Percentiles rank a stretch among this genome's conserved stretches.
Evolutionary conservation across 1,140 invertebrate genomes (phyloP).

Genomic region (Planococcus citri): DNA sequence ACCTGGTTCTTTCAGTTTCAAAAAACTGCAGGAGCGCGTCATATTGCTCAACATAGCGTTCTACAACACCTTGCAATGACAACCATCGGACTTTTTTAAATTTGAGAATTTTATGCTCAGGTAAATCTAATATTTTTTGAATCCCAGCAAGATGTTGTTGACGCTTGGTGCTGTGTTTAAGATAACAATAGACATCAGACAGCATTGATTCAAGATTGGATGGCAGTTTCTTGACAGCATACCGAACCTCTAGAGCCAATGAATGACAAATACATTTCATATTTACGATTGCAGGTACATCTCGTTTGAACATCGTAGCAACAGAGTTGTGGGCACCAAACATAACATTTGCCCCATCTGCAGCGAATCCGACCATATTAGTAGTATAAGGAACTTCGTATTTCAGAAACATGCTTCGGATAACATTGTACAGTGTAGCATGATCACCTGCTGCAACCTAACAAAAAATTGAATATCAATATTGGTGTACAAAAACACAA

Average conservation of each 20-base stretch:
- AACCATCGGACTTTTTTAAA: constrained; percentile 9
- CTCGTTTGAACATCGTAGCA: constrained; percentile 28
- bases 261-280: constrained; percentile 34
- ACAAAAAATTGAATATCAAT: too few species aligned
- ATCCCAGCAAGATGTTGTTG: neutral
- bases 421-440: neutral
- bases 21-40: neutral
- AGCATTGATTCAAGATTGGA: neutral
- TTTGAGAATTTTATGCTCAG: constrained; percentile 17
- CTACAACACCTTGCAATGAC: constrained; percentile 1
- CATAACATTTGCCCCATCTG: constrained; percentile 32
- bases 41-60: neutral
- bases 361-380: constrained; percentile 34
- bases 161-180: neutral
- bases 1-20: neutral
- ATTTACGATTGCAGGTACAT: constrained; percentile 31
- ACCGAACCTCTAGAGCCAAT: constrained; percentile 31
- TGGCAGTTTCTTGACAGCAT: constrained; percentile 27
- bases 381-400: constrained; percentile 32
- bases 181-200: neutral
- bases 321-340: constrained; percentile 29
- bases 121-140: neutral
- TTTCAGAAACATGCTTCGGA: constrained; percentile 29
- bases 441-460: too few species aligned
- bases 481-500: too few species aligned